These are phyloP conservation scores for Drosophila nr. perissopoda DNA, from an alignment of 2,888 invertebrate species.

Conservation along the genomic window DNA sequence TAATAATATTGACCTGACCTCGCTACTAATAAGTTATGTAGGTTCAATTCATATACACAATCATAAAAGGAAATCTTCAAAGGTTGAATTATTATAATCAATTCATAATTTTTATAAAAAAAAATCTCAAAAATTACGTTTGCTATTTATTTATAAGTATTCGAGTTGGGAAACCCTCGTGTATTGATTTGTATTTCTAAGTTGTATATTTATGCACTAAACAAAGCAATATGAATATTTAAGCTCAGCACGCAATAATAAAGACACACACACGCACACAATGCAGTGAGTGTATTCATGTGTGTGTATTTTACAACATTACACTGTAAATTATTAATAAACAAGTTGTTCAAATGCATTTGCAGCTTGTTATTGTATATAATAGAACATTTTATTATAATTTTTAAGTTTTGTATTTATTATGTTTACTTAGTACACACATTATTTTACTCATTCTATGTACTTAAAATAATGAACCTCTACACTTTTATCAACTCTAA, in stretches of 20 bases:
- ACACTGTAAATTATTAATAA: slow-evolving; percentile 18
- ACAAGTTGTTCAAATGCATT: background rate
- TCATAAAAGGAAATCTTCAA: slow-evolving; percentile 13
- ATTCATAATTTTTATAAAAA: background rate
- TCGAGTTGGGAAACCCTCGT: slow-evolving; percentile 12
- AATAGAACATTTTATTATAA: background rate
- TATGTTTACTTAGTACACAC: background rate
- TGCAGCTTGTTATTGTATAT: background rate
- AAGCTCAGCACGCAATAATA: slow-evolving; percentile 42
- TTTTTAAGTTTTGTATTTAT: background rate
- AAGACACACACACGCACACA: slow-evolving; percentile 8
- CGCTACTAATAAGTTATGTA: background rate
- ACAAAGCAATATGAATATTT: slow-evolving; percentile 40
- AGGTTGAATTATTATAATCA: slow-evolving; percentile 1
- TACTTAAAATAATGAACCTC: background rate
- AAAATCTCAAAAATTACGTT: background rate
- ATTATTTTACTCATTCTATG: background rate
- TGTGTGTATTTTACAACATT: slow-evolving; percentile 3
- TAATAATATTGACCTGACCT: background rate
- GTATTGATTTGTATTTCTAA: slow-evolving; percentile 14
- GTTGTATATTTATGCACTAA: slow-evolving; percentile 12
- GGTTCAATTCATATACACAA: background rate
- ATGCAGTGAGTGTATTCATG: background rate
- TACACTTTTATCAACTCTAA: background rate
- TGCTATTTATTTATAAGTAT: slow-evolving; percentile 2